A percentile compares a stretch with the other conserved stretches of the same genome.
These are phyloP conservation scores for Diabrotica undecimpunctata DNA, from an alignment of 1,140 invertebrate genomes.

Conservation along the genomic window DNA sequence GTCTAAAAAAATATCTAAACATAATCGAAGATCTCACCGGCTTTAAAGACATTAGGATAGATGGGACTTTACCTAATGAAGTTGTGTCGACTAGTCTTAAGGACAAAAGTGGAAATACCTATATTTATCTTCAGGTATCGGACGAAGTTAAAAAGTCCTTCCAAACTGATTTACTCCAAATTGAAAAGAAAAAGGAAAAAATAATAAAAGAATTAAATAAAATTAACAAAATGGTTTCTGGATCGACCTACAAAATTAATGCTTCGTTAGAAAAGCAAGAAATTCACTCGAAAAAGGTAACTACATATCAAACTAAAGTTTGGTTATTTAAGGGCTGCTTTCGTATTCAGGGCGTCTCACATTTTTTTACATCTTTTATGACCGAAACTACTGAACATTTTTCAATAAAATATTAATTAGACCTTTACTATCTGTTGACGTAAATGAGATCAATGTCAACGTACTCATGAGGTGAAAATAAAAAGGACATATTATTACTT, in stretches of 20 bases:
- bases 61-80: not conserved
- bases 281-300: constrained; percentile 35
- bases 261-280: constrained; percentile 35
- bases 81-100: constrained; percentile 18
- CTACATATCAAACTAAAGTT: not conserved
- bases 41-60: not conserved
- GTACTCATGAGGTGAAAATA: too few species aligned
- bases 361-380: too few species aligned
- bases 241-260: constrained; percentile 40
- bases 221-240: constrained; percentile 39
- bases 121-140: constrained; percentile 34
- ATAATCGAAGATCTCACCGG: constrained; percentile 1
- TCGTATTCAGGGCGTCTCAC: too few species aligned
- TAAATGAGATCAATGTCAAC: too few species aligned
- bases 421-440: too few species aligned
- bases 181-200: constrained; percentile 45
- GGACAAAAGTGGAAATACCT: constrained; percentile 28
- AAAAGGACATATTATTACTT: too few species aligned
- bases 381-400: too few species aligned
- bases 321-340: too few species aligned
- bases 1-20: not conserved
- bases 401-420: too few species aligned
- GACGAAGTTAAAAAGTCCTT: constrained; percentile 28
- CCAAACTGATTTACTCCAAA: constrained; percentile 36
- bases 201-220: constrained; percentile 46